Evolutionary conservation across 1,140 invertebrate species (phyloP), one percentile per base, ranked within the genome.

Genomic region (Helicoverpa armigera): DNA sequence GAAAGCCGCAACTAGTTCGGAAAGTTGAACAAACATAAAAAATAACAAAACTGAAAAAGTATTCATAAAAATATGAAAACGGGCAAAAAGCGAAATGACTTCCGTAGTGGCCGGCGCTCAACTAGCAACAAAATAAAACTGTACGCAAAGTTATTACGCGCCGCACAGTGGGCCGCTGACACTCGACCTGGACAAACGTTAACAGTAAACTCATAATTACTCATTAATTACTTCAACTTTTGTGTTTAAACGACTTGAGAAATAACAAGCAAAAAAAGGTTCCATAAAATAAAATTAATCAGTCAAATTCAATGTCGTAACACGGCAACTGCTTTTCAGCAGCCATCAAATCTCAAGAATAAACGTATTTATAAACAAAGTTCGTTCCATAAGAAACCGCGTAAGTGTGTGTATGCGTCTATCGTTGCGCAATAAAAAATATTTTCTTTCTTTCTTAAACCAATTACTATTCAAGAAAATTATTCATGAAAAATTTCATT

Each of bases 401-500:
- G n/a, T n/a, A n/a, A n/a, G n/a, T n/a, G n/a, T n/a, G n/a, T n/a
- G n/a, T n/a, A n/a, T n/a, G n/a, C n/a, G n/a, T n/a, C n/a, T n/a
- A n/a, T n/a, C n/a, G n/a, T n/a, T n/a, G n/a, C n/a, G n/a, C n/a
- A n/a, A n/a, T n/a, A n/a, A n/a, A n/a, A n/a, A n/a, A n/a, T n/a
- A n/a, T n/a, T n/a, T n/a, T n/a, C n/a, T n/a, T n/a, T n/a, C n/a
- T n/a, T n/a, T n/a, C n/a, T n/a, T n/a, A n/a, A n/a, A n/a, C 48
- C 51, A 63, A 50, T 61, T 51, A 76, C 18, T 29, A 63, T 63
- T 51, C 35, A 12, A 48, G 43, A 60, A 76, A 61, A 61, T 51
- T 73, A 76, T 76, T 63, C 73, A 76, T 76, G 73, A 76, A 76
- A 72, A 51, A 63, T 58, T 74, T 74, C 14, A 74, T 74, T 74